Evolutionary conservation across 1,140 invertebrate genomes (phyloP).

Genomic region (Panagrolaimus sp.): DNA sequence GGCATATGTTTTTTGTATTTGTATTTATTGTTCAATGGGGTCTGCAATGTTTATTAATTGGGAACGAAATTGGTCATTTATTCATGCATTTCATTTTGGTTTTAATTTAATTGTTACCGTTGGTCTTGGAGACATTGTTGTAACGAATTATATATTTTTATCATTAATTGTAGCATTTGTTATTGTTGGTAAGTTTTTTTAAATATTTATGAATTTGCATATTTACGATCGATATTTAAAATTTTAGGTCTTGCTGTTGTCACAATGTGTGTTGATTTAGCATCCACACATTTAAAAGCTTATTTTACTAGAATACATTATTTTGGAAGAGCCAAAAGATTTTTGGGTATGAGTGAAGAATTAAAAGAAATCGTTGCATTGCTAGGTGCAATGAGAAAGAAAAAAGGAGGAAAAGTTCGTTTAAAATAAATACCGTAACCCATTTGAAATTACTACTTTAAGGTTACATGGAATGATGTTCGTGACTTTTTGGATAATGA

Average conservation of each 20-base stretch:
- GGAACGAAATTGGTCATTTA: conserved; percentile 54
- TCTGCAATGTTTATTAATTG: conserved; percentile 56
- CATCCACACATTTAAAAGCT: conserved; percentile 58
- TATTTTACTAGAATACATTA: conserved; percentile 59
- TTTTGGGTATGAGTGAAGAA: conserved; percentile 59
- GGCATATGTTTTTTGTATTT: conserved; percentile 58
- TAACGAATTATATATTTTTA: conserved; percentile 57
- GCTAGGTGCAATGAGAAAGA: conserved; percentile 57
- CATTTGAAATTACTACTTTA: conserved; percentile 29
- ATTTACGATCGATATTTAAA: neutral
- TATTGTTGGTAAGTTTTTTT: conserved; percentile 50
- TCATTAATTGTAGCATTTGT: conserved; percentile 59
- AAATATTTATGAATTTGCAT: neutral
- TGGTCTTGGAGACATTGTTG: conserved; percentile 56
- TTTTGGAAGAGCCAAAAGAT: conserved; percentile 57
- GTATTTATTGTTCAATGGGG: conserved; percentile 58
- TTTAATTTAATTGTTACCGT: conserved; percentile 59
- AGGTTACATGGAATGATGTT: conserved; percentile 60
- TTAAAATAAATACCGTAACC: neutral
- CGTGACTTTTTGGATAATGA: conserved; percentile 59
- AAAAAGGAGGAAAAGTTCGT: conserved; percentile 59
- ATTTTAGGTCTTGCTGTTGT: conserved; percentile 54
- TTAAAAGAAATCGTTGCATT: conserved; percentile 57
- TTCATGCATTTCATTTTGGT: conserved; percentile 59
- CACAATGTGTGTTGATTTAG: conserved; percentile 59